Percentiles rank a stretch among this genome's conserved stretches.
Evolutionary conservation across 2,797 vertebrate genomes (phyloP).

Genomic region (Myotis vivesi): DNA sequence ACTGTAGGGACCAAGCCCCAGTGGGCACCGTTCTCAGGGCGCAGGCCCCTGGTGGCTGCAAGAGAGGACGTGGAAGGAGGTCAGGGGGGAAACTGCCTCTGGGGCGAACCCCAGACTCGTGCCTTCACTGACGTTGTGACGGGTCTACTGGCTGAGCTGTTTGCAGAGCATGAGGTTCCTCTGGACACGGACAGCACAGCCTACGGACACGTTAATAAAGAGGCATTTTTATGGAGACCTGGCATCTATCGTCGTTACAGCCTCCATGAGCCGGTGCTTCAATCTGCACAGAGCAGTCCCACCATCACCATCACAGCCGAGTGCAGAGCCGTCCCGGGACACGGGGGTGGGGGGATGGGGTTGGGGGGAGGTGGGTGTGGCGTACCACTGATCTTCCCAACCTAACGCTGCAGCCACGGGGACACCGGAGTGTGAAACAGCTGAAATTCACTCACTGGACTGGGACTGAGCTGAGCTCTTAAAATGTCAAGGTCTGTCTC

Average conservation of each 20-base stretch:
- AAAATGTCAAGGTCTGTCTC: background rate
- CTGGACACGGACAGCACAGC: accelerated
- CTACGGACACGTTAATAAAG: background rate
- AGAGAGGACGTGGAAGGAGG: background rate
- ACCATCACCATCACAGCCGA: accelerated
- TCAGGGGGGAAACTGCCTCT: background rate
- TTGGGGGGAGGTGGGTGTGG: too few relatives aligned
- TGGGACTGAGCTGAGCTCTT: background rate
- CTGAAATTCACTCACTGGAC: background rate
- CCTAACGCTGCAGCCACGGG: accelerated
- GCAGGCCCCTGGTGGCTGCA: too few relatives aligned
- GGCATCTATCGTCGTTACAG: background rate
- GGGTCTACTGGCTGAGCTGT: background rate
- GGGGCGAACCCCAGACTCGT: background rate
- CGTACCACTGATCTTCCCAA: accelerated
- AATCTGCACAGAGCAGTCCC: accelerated
- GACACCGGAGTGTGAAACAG: background rate
- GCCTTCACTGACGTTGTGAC: background rate
- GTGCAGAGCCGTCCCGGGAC: too few relatives aligned
- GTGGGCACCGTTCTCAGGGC: accelerated
- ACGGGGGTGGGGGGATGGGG: too few relatives aligned
- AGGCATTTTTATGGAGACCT: background rate
- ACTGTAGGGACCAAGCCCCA: background rate
- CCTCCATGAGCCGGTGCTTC: background rate
- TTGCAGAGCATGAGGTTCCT: background rate